Evolutionary conservation across 2,888 invertebrate species (phyloP).

Genomic region (Lymantria dispar): DNA sequence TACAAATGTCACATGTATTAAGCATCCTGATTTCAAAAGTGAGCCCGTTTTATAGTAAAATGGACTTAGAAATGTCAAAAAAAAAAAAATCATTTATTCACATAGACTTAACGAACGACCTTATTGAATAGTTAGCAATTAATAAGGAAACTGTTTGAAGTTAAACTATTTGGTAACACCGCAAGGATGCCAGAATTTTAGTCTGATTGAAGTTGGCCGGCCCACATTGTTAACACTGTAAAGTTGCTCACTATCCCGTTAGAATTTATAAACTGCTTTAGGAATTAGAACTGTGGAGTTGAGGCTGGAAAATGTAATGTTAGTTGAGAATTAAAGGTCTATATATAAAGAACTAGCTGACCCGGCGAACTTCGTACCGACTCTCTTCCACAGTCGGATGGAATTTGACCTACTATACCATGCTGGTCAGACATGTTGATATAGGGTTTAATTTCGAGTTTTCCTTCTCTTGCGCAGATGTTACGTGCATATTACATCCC

Average conservation of each 20-base stretch:
- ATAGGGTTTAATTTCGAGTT: too few species aligned
- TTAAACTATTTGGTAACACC: conserved; percentile 30
- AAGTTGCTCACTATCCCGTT: conserved; percentile 22
- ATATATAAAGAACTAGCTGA: too few species aligned
- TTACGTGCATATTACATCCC: too few species aligned
- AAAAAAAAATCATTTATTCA: conserved; percentile 1
- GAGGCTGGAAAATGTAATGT: conserved; percentile 1
- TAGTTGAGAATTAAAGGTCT: neutral
- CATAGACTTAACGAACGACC: conserved; percentile 18
- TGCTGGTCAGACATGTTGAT: too few species aligned
- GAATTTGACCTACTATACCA: too few species aligned
- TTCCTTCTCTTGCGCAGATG: too few species aligned
- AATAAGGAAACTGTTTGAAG: conserved; percentile 33
- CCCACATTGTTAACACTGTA: conserved; percentile 25
- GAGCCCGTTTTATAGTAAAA: too few species aligned
- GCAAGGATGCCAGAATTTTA: conserved; percentile 34
- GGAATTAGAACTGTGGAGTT: conserved; percentile 17
- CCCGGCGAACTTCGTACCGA: too few species aligned
- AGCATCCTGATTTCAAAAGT: too few species aligned
- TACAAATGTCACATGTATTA: too few species aligned
- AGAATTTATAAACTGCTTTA: conserved; percentile 34
- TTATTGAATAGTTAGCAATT: conserved; percentile 32
- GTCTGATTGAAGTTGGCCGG: conserved; percentile 33
- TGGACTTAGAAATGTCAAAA: too few species aligned
- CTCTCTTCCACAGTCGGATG: too few species aligned